Base-by-base conservation (phyloP, 2,797 vertebrate genomes). In the Lepilemur ruficaudatus region DNA sequence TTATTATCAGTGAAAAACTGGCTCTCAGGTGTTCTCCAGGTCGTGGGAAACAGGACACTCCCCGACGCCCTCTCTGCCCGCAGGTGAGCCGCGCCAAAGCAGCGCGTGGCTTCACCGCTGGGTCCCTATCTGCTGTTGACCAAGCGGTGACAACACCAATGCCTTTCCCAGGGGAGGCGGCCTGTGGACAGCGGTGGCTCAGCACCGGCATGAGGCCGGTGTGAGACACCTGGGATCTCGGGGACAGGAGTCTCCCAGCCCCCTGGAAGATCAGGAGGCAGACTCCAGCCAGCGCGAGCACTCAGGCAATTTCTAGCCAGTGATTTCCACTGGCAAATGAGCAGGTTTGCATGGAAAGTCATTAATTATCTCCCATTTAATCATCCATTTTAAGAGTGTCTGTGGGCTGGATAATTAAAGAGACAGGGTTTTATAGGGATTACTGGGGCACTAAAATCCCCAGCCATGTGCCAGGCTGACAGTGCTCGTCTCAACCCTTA, bases 341-440 rank as follows among this genome's bases (percentile, higher is more conserved):
- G 80, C 92, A 59, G 94, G 89, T 88, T 41, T 93, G 75, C 75
- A 13, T 7, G 35, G 93, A 92, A 84, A 93, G 87, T 93, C 83
- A 84, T 82, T 97, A 93, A 96, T 95, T 90, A 96, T 84, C 96
- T 95, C 80, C 65, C 46, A 93, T 41, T 83, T 97, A 92, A 85
- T 96, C 96, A 96, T 59, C 91, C 81, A 90, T 85, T 75, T 91
- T 43, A 82, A 96, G 94, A 92, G 87, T 92, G 92, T 95, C 93
- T 96, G 97, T 3, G 35, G 93, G 92, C 75, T 94, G 91, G 72
- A 13, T 96, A 97, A 97, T 97, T 96, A 98, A 96, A 97, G 97
- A 92, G 82, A 83, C 0, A 10, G 82, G 73, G 25, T 63, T 94
- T 96, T 94, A 80, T 32, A 52, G 89, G 86, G 96, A 95, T 96